These are phyloP conservation scores for Pachymerium ferrugineum DNA, from an alignment of 2,888 invertebrate genomes.

Conservation along the genomic window DNA sequence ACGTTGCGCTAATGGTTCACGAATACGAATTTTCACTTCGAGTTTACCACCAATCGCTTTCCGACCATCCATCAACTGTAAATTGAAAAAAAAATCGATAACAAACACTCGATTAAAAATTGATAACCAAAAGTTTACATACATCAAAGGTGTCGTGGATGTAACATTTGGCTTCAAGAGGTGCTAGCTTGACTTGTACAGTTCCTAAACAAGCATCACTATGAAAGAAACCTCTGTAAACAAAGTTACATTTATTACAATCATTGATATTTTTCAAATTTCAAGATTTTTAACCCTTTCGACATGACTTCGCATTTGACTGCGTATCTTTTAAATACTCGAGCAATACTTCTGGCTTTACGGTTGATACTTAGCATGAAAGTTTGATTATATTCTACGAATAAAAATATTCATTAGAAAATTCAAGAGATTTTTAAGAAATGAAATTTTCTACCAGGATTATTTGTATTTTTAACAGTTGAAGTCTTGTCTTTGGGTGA, in stretches of 20 bases:
- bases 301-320: slow-evolving; percentile 88
- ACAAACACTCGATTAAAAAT: background rate
- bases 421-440: background rate
- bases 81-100: slow-evolving; percentile 23
- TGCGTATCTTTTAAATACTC: slow-evolving; percentile 81
- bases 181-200: slow-evolving; percentile 74
- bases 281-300: slow-evolving; percentile 67
- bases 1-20: slow-evolving; percentile 81
- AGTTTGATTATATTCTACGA: slow-evolving; percentile 66
- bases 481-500: slow-evolving; percentile 64
- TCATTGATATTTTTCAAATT: slow-evolving; percentile 29
- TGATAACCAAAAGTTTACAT: slow-evolving; percentile 50
- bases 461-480: slow-evolving; percentile 75
- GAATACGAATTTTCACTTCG: slow-evolving; percentile 77
- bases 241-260: slow-evolving; percentile 40
- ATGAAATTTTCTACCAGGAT: slow-evolving; percentile 56
- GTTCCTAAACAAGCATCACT: slow-evolving; percentile 80
- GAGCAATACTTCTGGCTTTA: slow-evolving; percentile 68
- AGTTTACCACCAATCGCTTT: slow-evolving; percentile 81
- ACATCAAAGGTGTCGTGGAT: slow-evolving; percentile 90
- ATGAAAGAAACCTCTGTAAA: slow-evolving; percentile 88
- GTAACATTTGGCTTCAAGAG: slow-evolving; percentile 80
- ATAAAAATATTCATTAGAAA: background rate
- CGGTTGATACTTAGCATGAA: slow-evolving; percentile 75
- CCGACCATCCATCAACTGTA: slow-evolving; percentile 81